Conservation (phyloP, 2,888 invertebrate species). For the Acronicta psi region DNA sequence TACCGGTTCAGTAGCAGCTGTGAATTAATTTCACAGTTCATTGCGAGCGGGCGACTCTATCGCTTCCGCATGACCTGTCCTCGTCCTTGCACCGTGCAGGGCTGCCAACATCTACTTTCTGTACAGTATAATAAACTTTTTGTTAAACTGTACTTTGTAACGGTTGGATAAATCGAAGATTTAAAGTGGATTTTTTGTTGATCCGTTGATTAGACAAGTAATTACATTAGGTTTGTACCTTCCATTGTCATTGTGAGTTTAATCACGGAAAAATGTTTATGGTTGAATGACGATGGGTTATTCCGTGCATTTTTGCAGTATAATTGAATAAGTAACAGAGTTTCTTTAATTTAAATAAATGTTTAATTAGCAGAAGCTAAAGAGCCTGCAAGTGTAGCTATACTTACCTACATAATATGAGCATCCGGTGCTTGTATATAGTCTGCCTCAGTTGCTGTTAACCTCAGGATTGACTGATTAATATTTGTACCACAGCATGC, state of each 20-base stretch:
- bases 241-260: conserved; percentile 25
- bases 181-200: conserved; percentile 24
- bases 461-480: too few relatives aligned
- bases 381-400: too few relatives aligned
- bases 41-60: conserved; percentile 33
- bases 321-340: too few relatives aligned
- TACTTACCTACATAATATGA: too few relatives aligned
- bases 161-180: conserved; percentile 20
- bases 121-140: conserved; percentile 18
- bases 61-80: conserved; percentile 57
- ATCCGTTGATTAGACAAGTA: conserved; percentile 5
- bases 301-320: too few relatives aligned
- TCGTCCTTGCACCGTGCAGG: conserved; percentile 36
- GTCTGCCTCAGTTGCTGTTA: too few relatives aligned
- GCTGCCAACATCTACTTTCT: conserved; percentile 17
- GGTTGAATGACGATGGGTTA: neutral
- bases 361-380: too few relatives aligned
- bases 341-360: too few relatives aligned
- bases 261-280: conserved; percentile 2
- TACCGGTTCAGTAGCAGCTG: conserved; percentile 18
- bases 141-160: conserved; percentile 20
- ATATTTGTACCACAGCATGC: too few relatives aligned
- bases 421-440: too few relatives aligned
- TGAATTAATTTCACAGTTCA: conserved; percentile 56
- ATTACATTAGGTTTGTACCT: conserved; percentile 16